phyloP scores from a whole-genome alignment of 2,888 invertebrate genomes.

The Drosophila melanosoma region DNA sequence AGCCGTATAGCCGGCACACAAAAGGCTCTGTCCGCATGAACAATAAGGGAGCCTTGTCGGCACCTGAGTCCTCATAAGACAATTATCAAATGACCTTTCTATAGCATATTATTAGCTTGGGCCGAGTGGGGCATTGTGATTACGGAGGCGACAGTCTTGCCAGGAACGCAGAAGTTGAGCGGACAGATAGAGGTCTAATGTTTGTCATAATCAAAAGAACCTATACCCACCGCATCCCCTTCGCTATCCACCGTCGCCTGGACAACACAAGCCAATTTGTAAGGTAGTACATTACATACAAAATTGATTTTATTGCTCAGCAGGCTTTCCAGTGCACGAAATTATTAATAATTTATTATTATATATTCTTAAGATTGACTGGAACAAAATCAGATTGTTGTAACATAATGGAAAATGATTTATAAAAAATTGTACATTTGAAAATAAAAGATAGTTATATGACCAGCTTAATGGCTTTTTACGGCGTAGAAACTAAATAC shows the following conservation, averaged over 20 bases:
- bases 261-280: constrained; percentile 6
- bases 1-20: constrained; percentile 54
- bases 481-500: not conserved
- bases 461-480: not conserved
- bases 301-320: constrained; percentile 8
- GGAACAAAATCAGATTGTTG: not conserved
- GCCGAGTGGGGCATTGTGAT: constrained; percentile 33
- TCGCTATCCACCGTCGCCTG: not conserved
- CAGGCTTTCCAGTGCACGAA: not conserved
- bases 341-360: not conserved
- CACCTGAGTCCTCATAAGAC: constrained; percentile 66
- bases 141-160: constrained; percentile 15
- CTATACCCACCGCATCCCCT: not conserved
- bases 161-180: not conserved
- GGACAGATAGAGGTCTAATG: constrained; percentile 21
- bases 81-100: constrained; percentile 77
- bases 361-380: not conserved
- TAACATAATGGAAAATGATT: not conserved
- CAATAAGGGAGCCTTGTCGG: constrained; percentile 39
- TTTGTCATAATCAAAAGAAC: constrained; percentile 43
- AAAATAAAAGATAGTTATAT: not conserved
- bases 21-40: constrained; percentile 41
- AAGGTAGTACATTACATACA: constrained; percentile 7
- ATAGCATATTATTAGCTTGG: constrained; percentile 66
- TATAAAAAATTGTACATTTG: not conserved